Base-by-base conservation (phyloP, 2,797 vertebrate genomes). In the Oreochromis grahami region DNA sequence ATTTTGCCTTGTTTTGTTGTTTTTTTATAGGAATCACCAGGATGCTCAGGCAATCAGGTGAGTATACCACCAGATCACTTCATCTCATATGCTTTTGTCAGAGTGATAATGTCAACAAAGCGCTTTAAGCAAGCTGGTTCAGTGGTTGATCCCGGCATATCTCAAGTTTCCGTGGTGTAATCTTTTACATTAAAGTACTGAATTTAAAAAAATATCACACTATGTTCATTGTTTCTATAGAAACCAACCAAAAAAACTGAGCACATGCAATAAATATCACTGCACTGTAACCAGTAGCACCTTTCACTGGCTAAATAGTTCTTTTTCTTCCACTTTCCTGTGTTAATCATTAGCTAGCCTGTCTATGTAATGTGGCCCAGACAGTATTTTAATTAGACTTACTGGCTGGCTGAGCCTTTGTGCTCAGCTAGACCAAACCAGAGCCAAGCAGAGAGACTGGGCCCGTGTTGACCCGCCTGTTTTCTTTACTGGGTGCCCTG, bases 381-480 rank as follows among this genome's bases (percentile, higher is more conserved):
- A 94, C 93, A 92, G 89, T 93, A 93, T 95, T 95, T 94, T 94
- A 95, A 94, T 95, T 92, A 94, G 93, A 93, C 92, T 90, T 51
- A 29, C 84, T 92, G 92, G 91, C 89, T 92, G 86, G 91, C 92
- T 85, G 89, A 85, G 89, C 36, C 89, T 94, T 96, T 95, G 93
- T 95, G 87, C 87, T 87, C 83, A 84, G 88, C 92, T 82, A 86
- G 93, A 95, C 92, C 90, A 85, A 93, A 94, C 92, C 93, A 94
- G 94, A 94, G 90, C 91, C 93, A 91, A 94, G 86, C 86, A 85
- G 81, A 86, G 89, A 90, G 79, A 88, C 76, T 81, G 87, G 92
- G 90, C 82, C 90, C 74, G 85, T 52, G 55, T 56, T 91, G 89
- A 91, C 88, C 89, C 70, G 87, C 85, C 90, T 92, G 90, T 91